Base-by-base conservation (phyloP, 2,797 vertebrate genomes). In the Parauchenoglanis punctatus region DNA sequence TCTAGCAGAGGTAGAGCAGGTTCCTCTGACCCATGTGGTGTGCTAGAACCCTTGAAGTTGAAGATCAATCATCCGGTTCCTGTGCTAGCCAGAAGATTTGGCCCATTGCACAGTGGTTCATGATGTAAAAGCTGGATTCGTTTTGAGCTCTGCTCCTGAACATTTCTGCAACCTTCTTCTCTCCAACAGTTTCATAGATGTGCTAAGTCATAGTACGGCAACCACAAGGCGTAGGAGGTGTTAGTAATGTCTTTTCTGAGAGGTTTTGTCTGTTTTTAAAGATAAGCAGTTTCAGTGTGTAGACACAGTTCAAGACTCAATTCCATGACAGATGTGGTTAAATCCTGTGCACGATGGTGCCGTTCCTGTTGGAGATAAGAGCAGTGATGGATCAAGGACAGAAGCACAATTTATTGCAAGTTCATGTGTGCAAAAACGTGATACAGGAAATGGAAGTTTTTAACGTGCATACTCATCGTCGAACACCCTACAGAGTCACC, bases 1-100 rank as follows among this genome's bases (percentile, higher is more conserved):
- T 89, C 63, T 0, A 91, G 93, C 49, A 92, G 67, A 0, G 91
- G 90, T 54, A 92, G 92, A n/a, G 77, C 61, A n/a, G 25, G 0
- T 54, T 89, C 88, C 44, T 85, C 35, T 67, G 84, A 65, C 0
- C 4, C 49, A 25, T 87, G 17, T 0, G 85, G 87, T 63, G 46
- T 28, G n/a, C 70, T 15, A 23, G 65, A 25, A 52, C 46, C 58
- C 56, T 52, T 89, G 13, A 3, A 49, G 81, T 90, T 93, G 2
- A 40, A 40, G 35, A 40, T 40, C 35, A 40, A 40, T 40, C 35
- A 40, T 40, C 25, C 1, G 11, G 75, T 52, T 72, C 35, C 72
- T 76, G 49, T n/a, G 40, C 72, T 68, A 68, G 28, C 63, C 35
- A 54, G 80, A 40, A 77, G 4, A 52, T 72, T 59, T n/a, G 68